Conservation (phyloP, 2,113 vertebrate genomes). For the Rhynchomys soricoides region DNA sequence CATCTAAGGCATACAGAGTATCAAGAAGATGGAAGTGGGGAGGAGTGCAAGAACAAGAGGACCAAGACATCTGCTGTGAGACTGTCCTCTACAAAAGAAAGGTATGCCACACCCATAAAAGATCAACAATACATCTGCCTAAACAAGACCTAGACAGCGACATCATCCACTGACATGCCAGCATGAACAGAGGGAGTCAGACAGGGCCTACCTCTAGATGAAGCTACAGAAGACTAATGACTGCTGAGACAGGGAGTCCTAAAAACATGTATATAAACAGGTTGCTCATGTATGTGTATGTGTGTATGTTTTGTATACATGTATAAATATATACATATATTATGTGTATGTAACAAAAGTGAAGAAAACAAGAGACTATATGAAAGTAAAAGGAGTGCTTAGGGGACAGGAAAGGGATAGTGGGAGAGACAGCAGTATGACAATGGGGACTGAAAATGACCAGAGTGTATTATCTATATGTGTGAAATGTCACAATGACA, state of each 20-base stretch:
- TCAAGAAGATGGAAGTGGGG: neutral
- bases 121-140: neutral
- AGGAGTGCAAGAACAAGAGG: too few species aligned
- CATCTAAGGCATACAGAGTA: neutral
- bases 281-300: neutral
- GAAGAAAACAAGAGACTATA: neutral
- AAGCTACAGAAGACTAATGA: neutral
- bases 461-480: neutral
- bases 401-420: neutral
- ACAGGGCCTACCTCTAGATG: neutral
- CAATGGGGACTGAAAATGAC: neutral
- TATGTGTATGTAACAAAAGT: neutral
- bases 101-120: neutral
- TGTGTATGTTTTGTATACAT: neutral
- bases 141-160: neutral
- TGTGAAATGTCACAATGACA: neutral
- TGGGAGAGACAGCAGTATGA: neutral
- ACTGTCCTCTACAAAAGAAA: neutral
- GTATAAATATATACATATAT: neutral
- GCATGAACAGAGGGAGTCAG: neutral
- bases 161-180: neutral
- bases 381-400: neutral
- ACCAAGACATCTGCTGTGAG: neutral
- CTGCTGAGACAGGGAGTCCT: neutral
- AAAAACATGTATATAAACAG: neutral